phyloP scores from a whole-genome alignment of 1,140 invertebrate species.

The Aphaenogaster rudis region DNA sequence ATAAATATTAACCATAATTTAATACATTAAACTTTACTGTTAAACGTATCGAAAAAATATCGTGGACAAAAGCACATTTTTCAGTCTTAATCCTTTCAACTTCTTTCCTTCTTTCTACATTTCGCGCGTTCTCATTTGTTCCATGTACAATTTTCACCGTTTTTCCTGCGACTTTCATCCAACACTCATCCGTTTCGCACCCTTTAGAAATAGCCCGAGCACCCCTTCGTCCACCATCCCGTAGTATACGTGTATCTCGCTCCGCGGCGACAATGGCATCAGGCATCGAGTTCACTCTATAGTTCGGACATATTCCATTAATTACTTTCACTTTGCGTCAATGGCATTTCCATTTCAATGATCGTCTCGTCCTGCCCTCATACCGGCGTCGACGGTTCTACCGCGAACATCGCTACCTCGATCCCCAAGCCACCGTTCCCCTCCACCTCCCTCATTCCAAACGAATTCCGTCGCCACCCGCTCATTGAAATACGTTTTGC shows the following conservation, averaged over 20 bases:
- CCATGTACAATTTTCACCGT: neutral
- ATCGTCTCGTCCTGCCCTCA: conserved; percentile 66
- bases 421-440: conserved; percentile 25
- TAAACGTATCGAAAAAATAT: neutral
- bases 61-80: neutral
- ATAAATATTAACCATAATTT: neutral
- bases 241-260: conserved; percentile 55
- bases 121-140: neutral
- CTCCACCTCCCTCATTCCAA: conserved; percentile 51
- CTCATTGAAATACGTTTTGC: conserved; percentile 72
- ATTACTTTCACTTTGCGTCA: conserved; percentile 80
- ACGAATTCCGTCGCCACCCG: conserved; percentile 65
- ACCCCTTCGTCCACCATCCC: neutral
- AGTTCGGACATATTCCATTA: conserved; percentile 77
- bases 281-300: conserved; percentile 76
- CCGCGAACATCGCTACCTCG: conserved; percentile 54
- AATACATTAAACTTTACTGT: neutral
- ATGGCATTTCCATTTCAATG: conserved; percentile 80
- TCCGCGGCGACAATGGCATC: conserved; percentile 69
- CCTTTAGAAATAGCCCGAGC: conserved; percentile 27
- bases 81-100: neutral
- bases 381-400: conserved; percentile 53
- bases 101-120: neutral
- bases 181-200: neutral
- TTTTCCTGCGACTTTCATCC: neutral